Evolutionary conservation across 2,113 vertebrate genomes (phyloP).

Genomic region (Rafetus swinhoei): DNA sequence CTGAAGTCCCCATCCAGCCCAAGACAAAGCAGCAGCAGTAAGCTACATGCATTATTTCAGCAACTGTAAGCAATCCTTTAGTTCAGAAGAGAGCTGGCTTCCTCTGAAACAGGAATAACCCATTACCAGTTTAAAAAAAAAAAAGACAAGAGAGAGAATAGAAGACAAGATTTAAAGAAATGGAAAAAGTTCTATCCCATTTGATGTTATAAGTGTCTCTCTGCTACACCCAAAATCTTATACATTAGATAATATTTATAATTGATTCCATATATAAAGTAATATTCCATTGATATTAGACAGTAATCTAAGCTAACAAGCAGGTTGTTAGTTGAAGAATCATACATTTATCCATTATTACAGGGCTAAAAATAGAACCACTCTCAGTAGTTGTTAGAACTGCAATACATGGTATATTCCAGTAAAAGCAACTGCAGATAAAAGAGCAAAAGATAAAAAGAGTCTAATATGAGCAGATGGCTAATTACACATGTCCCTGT

Average conservation of each 20-base stretch:
- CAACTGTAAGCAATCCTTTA: neutral
- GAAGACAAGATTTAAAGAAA: neutral
- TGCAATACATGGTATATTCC: conserved; percentile 2
- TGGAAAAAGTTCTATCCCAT: neutral
- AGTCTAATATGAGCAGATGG: conserved; percentile 24
- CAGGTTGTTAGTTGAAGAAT: conserved; percentile 6
- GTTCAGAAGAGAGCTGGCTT: neutral
- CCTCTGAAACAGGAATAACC: neutral
- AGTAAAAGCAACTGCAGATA: conserved; percentile 10
- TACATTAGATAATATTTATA: neutral
- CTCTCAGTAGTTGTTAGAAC: conserved; percentile 33
- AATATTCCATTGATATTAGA: neutral
- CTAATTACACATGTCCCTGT: neutral
- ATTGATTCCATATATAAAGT: neutral
- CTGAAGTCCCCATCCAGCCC: neutral
- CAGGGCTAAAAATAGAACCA: conserved; percentile 44
- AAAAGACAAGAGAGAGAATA: neutral
- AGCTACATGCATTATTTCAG: neutral
- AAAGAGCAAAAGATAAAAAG: conserved; percentile 8
- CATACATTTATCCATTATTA: conserved; percentile 5
- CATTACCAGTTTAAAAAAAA: neutral
- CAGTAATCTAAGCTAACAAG: conserved; percentile 14
- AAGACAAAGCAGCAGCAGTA: neutral
- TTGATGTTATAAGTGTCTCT: neutral
- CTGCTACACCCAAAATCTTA: neutral